These are phyloP conservation scores for Rhynchonema sp. DNA, from an alignment of 2,888 invertebrate species.

Conservation along the genomic window DNA sequence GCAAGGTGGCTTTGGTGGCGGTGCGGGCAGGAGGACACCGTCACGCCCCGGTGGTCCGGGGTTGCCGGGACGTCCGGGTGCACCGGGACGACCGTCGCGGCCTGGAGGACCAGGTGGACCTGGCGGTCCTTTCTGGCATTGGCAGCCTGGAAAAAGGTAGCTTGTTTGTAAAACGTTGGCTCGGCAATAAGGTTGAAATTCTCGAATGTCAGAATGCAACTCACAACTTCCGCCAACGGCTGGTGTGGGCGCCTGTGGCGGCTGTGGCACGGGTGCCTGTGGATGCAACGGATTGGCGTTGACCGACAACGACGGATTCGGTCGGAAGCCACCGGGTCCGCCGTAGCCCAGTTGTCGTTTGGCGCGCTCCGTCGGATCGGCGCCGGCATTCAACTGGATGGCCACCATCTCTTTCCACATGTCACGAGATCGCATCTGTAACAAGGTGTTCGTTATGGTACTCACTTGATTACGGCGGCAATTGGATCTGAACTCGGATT, in stretches of 20 bases:
- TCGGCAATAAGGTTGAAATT: not conserved
- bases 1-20: constrained; percentile 27
- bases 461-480: not conserved
- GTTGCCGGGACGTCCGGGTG: constrained; percentile 21
- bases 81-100: constrained; percentile 20
- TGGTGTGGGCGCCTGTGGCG: constrained; percentile 8
- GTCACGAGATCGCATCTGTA: constrained; percentile 23
- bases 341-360: not conserved
- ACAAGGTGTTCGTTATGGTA: not conserved
- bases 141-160: constrained; percentile 11
- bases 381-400: constrained; percentile 19
- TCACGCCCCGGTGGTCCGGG: constrained; percentile 20
- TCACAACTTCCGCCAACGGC: constrained; percentile 14
- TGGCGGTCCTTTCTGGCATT: constrained; percentile 23
- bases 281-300: not conserved
- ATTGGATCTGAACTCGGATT: not conserved
- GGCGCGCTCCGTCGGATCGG: not conserved
- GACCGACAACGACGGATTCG: not conserved
- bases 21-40: constrained; percentile 23
- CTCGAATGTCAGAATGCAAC: not conserved
- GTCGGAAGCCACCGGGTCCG: constrained; percentile 4
- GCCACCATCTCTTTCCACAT: constrained; percentile 28
- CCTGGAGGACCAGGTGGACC: constrained; percentile 18
- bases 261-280: constrained; percentile 9
- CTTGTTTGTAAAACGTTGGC: not conserved